phyloP scores from a whole-genome alignment of 2,113 vertebrate genomes.

The Theristicus caerulescens region DNA sequence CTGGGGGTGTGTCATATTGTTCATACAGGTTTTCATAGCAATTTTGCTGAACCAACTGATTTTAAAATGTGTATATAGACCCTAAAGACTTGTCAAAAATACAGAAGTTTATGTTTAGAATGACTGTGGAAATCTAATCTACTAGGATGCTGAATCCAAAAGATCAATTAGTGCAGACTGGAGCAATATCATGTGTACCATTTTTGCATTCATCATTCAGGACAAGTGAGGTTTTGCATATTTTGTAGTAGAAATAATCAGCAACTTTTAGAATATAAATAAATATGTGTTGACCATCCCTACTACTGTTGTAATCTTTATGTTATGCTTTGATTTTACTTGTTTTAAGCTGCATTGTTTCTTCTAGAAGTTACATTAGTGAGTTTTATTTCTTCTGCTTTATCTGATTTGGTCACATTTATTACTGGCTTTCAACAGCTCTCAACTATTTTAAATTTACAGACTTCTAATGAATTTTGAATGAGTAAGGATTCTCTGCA shows the following conservation, averaged over 20 bases:
- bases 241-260: neutral
- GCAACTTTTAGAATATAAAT: neutral
- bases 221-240: neutral
- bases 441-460: neutral
- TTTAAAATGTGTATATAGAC: neutral
- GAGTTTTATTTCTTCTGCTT: neutral
- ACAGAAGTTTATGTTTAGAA: neutral
- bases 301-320: neutral
- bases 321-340: neutral
- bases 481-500: neutral
- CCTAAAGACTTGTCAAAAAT: neutral
- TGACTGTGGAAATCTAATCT: neutral
- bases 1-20: fast-evolving
- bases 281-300: neutral
- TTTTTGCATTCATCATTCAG: neutral
- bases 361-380: neutral
- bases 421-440: neutral
- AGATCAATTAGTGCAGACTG: neutral
- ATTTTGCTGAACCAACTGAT: neutral
- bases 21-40: neutral
- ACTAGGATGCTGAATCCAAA: neutral
- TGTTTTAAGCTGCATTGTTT: neutral
- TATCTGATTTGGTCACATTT: neutral
- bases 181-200: neutral
- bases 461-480: neutral